A percentile compares a stretch with the other conserved stretches of the same genome.
Evolutionary conservation across 2,888 invertebrate genomes (phyloP).

Genomic region (Drosophila picticornis): DNA sequence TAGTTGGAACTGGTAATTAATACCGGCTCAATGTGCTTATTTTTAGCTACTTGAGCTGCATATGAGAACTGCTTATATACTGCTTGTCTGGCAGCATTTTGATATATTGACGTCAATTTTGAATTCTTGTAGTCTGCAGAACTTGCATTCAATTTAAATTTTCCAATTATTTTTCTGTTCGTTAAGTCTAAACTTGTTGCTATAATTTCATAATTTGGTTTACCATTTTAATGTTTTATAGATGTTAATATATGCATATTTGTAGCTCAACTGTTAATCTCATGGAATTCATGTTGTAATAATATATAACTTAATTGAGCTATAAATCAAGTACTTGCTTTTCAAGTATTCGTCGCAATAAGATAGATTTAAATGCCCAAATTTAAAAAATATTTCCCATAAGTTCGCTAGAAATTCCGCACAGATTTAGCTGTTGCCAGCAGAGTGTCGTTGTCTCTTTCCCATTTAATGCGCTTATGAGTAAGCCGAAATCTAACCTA

Average conservation of each 20-base stretch:
- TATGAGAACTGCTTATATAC: background rate
- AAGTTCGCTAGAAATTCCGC: constrained; percentile 40
- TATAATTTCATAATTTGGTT: background rate
- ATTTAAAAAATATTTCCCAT: constrained; percentile 49
- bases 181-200: background rate
- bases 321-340: background rate
- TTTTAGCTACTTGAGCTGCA: constrained; percentile 17
- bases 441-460: constrained; percentile 21
- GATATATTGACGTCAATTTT: background rate
- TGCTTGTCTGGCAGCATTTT: background rate
- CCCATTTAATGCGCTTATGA: constrained; percentile 55
- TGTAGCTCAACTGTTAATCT: background rate
- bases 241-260: background rate
- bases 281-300: background rate
- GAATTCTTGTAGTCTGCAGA: background rate
- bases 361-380: constrained; percentile 24
- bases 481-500: constrained; percentile 61
- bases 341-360: background rate
- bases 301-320: background rate
- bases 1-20: constrained; percentile 56
- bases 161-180: background rate
- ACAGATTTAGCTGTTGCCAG: constrained; percentile 36
- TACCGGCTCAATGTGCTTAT: constrained; percentile 30
- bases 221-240: background rate
- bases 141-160: background rate